phyloP scores from a whole-genome alignment of 2,888 invertebrate genomes.

The Himalopsyche kuldschensis region DNA sequence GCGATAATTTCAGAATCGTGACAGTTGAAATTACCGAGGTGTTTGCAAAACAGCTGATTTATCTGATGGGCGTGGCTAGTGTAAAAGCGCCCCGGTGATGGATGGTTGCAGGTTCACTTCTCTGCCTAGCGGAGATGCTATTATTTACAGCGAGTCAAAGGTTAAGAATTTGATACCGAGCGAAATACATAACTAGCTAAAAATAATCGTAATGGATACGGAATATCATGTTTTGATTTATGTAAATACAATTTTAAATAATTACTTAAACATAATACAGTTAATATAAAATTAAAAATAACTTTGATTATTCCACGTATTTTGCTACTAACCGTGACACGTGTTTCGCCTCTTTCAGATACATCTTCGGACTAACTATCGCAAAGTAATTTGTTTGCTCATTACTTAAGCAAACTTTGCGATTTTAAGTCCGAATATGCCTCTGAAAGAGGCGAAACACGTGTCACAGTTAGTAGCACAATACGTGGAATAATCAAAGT shows the following conservation, averaged over 20 bases:
- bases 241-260: neutral
- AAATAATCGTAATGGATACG: neutral
- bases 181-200: neutral
- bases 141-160: constrained; percentile 32
- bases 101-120: constrained; percentile 7
- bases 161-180: constrained; percentile 16
- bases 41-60: constrained; percentile 36
- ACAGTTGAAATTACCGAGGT: constrained; percentile 28
- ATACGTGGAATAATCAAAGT: too few species aligned
- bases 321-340: too few species aligned
- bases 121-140: constrained; percentile 29
- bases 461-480: too few species aligned
- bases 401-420: too few species aligned
- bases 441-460: too few species aligned
- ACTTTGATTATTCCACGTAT: too few species aligned
- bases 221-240: neutral
- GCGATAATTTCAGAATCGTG: constrained; percentile 35
- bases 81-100: constrained; percentile 33
- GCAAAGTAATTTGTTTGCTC: too few species aligned
- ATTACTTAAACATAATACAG: too few species aligned
- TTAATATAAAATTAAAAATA: too few species aligned
- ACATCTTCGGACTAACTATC: too few species aligned
- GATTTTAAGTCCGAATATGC: too few species aligned
- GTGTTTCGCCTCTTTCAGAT: too few species aligned
- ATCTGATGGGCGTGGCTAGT: constrained; percentile 34